Evolutionary conservation across 1,140 invertebrate genomes (phyloP).

Genomic region (Diprion similis): DNA sequence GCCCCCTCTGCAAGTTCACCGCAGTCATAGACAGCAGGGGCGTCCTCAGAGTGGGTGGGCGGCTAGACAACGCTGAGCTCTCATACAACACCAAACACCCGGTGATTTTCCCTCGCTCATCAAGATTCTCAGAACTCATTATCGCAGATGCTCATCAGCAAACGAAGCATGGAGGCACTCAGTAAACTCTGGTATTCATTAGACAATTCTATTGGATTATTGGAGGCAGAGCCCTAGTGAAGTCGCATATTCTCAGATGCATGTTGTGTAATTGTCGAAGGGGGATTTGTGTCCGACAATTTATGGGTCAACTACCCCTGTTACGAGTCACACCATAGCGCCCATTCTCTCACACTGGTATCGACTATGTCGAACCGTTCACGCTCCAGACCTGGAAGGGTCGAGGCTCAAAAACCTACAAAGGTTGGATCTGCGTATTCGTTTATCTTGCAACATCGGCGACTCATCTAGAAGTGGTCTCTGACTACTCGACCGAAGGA

Average conservation of each 20-base stretch:
- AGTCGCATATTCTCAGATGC: conserved; percentile 27
- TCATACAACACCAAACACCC: conserved; percentile 42
- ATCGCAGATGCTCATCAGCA: conserved; percentile 33
- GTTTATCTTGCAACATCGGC: conserved; percentile 45
- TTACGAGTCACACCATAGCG: conserved; percentile 33
- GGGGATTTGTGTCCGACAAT: conserved; percentile 11
- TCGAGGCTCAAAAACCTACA: conserved; percentile 23
- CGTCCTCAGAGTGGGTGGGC: conserved; percentile 22
- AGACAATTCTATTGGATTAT: conserved; percentile 35
- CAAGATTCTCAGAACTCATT: conserved; percentile 31
- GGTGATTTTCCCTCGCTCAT: conserved; percentile 24
- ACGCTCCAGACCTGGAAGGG: conserved; percentile 26
- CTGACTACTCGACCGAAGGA: conserved; percentile 44
- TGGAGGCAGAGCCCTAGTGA: conserved; percentile 21
- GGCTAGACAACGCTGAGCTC: conserved; percentile 26
- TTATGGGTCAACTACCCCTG: conserved; percentile 49
- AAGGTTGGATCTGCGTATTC: conserved; percentile 36
- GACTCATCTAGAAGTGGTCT: conserved; percentile 51
- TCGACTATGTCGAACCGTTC: conserved; percentile 55
- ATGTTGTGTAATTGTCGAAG: conserved; percentile 31
- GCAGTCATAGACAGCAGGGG: conserved; percentile 6
- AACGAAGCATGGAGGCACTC: conserved; percentile 36
- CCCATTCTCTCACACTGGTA: conserved; percentile 46
- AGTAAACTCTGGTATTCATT: conserved; percentile 25
- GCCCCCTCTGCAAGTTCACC: conserved; percentile 2